Conservation (phyloP, 1,140 invertebrate genomes). For the Eumaeus atala region DNA sequence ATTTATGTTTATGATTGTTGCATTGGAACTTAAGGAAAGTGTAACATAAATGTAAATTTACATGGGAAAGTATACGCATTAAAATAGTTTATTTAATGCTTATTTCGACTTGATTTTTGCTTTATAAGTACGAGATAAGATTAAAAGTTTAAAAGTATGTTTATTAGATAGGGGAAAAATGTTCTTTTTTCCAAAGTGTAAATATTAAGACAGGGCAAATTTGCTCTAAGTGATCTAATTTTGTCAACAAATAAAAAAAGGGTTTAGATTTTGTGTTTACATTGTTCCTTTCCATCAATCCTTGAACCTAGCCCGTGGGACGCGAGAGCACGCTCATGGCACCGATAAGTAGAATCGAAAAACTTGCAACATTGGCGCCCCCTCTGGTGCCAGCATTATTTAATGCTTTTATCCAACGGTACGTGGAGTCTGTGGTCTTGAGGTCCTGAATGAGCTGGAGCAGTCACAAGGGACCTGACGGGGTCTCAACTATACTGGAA, state of each 20-base stretch:
- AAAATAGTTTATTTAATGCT: conserved; percentile 58
- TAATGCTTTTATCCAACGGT: too few relatives aligned
- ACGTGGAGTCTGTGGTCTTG: too few relatives aligned
- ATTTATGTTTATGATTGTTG: background rate
- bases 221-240: conserved; percentile 8
- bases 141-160: conserved; percentile 14
- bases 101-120: conserved; percentile 26
- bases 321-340: too few relatives aligned
- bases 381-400: too few relatives aligned
- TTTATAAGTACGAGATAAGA: conserved; percentile 27
- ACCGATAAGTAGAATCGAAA: too few relatives aligned
- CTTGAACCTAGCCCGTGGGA: too few relatives aligned
- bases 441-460: too few relatives aligned
- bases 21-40: background rate
- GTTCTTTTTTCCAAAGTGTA: conserved; percentile 7
- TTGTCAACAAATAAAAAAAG: conserved; percentile 9
- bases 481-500: too few relatives aligned
- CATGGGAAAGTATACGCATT: conserved; percentile 69
- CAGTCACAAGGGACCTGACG: too few relatives aligned
- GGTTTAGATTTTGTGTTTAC: background rate
- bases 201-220: conserved; percentile 2
- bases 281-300: background rate
- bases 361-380: too few relatives aligned
- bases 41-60: conserved; percentile 37
- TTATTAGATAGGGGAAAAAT: conserved; percentile 18